A percentile compares a stretch with the other conserved stretches of the same genome.
Evolutionary conservation across 2,113 vertebrate species (phyloP).

Genomic region (Amblyopsis rosae): DNA sequence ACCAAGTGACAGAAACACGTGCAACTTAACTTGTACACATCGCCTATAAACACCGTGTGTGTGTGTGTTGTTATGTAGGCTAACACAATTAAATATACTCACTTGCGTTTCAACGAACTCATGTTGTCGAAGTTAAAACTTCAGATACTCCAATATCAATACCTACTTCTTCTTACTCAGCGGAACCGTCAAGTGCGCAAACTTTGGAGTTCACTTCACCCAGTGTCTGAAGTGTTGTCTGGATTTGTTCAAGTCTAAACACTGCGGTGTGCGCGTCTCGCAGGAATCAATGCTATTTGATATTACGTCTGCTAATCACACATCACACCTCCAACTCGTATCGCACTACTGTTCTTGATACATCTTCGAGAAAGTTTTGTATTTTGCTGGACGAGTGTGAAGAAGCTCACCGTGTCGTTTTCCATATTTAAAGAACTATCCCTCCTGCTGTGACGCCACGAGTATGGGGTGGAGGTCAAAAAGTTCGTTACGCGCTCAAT

Average conservation of each 20-base stretch:
- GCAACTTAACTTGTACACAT: background rate
- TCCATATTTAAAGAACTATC: constrained; percentile 78
- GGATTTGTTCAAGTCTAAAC: background rate
- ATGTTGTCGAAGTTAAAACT: constrained; percentile 48
- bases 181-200: background rate
- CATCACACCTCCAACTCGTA: constrained; percentile 25
- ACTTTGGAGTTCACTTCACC: background rate
- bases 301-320: constrained; percentile 20
- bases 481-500: constrained; percentile 35
- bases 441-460: constrained; percentile 72
- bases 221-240: too few relatives aligned
- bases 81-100: constrained; percentile 45
- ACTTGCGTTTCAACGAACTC: constrained; percentile 77
- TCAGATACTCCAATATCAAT: background rate
- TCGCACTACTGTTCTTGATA: constrained; percentile 2
- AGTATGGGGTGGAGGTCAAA: constrained; percentile 47
- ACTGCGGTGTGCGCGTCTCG: constrained; percentile 26
- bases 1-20: too few relatives aligned
- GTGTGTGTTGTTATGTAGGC: too few relatives aligned
- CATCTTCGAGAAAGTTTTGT: constrained; percentile 18
- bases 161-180: background rate
- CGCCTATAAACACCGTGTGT: background rate
- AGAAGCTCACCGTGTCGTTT: constrained; percentile 56
- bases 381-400: constrained; percentile 19
- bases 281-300: constrained; percentile 30